Conservation (phyloP, 2,888 invertebrate species). For the Bedellia somnulentella region DNA sequence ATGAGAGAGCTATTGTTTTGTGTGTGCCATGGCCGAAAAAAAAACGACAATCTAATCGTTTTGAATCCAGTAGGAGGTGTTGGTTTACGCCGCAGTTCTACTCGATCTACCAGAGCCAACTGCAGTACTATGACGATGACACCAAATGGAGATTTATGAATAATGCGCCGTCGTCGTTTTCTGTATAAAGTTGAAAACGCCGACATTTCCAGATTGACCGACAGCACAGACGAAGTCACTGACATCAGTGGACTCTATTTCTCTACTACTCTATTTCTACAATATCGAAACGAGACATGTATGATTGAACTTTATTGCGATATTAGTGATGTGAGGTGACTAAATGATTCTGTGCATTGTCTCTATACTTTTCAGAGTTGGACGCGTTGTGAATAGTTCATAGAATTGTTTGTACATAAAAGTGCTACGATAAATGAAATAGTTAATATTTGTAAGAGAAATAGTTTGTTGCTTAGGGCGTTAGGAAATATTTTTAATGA, state of each 20-base stretch:
- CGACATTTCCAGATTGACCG: slow-evolving; percentile 55
- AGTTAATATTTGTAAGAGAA: too few relatives aligned
- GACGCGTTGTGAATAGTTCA: too few relatives aligned
- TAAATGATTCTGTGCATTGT: too few relatives aligned
- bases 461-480: too few relatives aligned
- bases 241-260: slow-evolving; percentile 47
- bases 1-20: slow-evolving; percentile 81
- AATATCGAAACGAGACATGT: slow-evolving; percentile 37
- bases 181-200: slow-evolving; percentile 40
- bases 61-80: slow-evolving; percentile 44
- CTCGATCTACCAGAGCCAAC: slow-evolving; percentile 54
- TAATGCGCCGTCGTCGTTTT: slow-evolving; percentile 38
- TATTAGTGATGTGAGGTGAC: neutral
- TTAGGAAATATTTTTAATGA: too few relatives aligned
- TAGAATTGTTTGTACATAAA: too few relatives aligned
- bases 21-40: slow-evolving; percentile 35
- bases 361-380: too few relatives aligned
- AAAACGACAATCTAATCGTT: slow-evolving; percentile 41
- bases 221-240: slow-evolving; percentile 50
- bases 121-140: slow-evolving; percentile 58
- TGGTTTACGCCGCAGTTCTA: slow-evolving; percentile 45
- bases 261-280: slow-evolving; percentile 41
- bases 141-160: slow-evolving; percentile 53
- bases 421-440: too few relatives aligned
- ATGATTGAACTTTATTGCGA: slow-evolving; percentile 30